A percentile compares a stretch with the other conserved stretches of the same genome.
These are phyloP conservation scores for Epinotia brunnichana DNA, from an alignment of 2,888 invertebrate species.

Conservation along the genomic window DNA sequence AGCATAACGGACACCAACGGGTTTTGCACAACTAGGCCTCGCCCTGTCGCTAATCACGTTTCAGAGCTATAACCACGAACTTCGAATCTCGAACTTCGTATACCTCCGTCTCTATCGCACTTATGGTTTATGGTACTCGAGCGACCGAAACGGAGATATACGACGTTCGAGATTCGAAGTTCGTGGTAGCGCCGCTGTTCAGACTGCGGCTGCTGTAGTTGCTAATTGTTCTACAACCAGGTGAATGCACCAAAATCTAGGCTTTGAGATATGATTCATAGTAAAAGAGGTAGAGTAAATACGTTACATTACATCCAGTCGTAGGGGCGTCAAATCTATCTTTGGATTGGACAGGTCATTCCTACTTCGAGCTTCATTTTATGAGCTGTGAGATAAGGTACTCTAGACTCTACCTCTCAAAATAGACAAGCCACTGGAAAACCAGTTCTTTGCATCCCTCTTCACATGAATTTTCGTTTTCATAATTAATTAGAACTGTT, in stretches of 20 bases:
- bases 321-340: too few species aligned
- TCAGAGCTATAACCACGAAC: too few species aligned
- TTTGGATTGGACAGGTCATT: too few species aligned
- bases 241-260: constrained; percentile 34
- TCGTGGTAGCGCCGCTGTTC: too few species aligned
- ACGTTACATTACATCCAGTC: too few species aligned
- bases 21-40: constrained; percentile 74
- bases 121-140: too few species aligned
- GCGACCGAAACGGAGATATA: too few species aligned
- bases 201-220: constrained; percentile 50
- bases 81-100: too few species aligned
- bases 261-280: constrained; percentile 12
- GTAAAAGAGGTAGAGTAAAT: neutral
- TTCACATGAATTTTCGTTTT: neutral
- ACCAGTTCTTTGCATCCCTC: neutral
- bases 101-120: too few species aligned
- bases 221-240: constrained; percentile 44
- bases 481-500: neutral
- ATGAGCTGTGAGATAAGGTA: too few species aligned
- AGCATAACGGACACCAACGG: constrained; percentile 63
- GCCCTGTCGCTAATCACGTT: constrained; percentile 61
- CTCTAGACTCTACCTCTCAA: neutral
- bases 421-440: neutral
- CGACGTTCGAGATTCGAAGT: too few species aligned
- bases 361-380: neutral